phyloP scores from a whole-genome alignment of 2,113 vertebrate species.

The Crotalus horridus region DNA sequence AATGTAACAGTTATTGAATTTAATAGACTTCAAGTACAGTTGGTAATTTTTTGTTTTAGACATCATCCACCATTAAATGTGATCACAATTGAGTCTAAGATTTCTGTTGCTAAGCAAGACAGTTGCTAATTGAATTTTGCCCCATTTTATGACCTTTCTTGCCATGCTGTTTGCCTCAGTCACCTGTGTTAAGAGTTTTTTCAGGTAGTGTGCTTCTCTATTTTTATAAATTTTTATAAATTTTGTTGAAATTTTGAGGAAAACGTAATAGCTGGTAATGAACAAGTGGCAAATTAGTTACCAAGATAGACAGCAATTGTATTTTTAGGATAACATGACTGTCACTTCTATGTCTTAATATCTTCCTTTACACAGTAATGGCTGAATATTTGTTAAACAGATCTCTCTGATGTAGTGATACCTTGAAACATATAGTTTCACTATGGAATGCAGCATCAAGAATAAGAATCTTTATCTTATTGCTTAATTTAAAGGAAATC shows the following conservation, averaged over 20 bases:
- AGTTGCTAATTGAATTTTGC: background rate
- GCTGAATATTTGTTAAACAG: background rate
- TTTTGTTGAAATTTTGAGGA: background rate
- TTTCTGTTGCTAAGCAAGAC: background rate
- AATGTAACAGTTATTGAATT: background rate
- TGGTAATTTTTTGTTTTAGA: background rate
- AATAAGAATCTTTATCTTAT: background rate
- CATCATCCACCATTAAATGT: background rate
- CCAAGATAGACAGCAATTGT: background rate
- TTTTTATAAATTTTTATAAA: background rate
- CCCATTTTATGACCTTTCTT: background rate
- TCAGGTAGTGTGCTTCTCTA: conserved; percentile 58
- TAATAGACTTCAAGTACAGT: background rate
- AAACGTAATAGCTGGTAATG: background rate
- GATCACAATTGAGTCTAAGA: background rate
- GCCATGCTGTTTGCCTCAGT: conserved; percentile 33
- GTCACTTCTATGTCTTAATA: background rate
- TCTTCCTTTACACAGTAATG: fast-evolving
- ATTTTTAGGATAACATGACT: background rate
- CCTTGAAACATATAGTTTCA: background rate
- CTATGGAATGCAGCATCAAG: background rate
- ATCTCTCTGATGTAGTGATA: background rate
- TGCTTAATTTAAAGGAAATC: background rate
- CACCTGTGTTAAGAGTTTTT: conserved; percentile 29
- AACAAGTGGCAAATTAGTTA: conserved; percentile 43